Evolutionary conservation across 2,888 invertebrate genomes (phyloP).

Genomic region (Pristionchus japonicus): DNA sequence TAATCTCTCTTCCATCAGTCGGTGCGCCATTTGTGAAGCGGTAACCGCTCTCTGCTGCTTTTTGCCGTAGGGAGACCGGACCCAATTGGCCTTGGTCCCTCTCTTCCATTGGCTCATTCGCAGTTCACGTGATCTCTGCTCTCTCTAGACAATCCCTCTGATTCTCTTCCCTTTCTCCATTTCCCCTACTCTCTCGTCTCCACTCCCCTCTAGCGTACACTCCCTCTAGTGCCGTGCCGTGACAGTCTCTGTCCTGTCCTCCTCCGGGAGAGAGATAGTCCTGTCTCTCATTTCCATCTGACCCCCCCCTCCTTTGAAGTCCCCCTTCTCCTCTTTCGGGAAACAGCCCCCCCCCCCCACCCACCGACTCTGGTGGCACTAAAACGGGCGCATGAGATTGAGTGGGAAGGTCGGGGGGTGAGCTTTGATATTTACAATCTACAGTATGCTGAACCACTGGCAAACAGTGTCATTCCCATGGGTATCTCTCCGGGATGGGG

Average conservation of each 20-base stretch:
- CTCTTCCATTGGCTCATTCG: neutral
- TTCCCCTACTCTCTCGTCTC: neutral
- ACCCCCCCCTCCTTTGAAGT: neutral
- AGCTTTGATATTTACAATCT: neutral
- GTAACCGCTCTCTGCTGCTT: neutral
- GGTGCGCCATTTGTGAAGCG: slow-evolving; percentile 4
- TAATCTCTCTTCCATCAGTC: neutral
- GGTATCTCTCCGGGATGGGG: neutral
- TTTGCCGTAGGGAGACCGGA: neutral
- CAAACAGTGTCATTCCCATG: slow-evolving; percentile 3
- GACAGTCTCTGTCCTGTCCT: slow-evolving; percentile 1
- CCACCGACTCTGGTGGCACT: neutral
- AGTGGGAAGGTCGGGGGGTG: neutral
- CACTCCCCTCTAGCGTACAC: neutral
- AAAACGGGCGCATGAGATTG: neutral
- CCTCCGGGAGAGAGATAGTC: neutral
- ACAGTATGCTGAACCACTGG: neutral
- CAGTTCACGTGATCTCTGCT: slow-evolving; percentile 35
- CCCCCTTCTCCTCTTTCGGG: slow-evolving; percentile 10
- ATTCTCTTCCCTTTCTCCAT: slow-evolving; percentile 5
- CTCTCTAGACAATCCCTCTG: slow-evolving; percentile 5
- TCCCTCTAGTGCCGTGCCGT: slow-evolving; percentile 27
- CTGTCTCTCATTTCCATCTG: slow-evolving; percentile 20
- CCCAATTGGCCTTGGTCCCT: slow-evolving; percentile 27
- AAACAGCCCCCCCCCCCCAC: neutral